Evolutionary conservation across 1,140 invertebrate genomes (phyloP).

Genomic region (Kradibia gibbosae): DNA sequence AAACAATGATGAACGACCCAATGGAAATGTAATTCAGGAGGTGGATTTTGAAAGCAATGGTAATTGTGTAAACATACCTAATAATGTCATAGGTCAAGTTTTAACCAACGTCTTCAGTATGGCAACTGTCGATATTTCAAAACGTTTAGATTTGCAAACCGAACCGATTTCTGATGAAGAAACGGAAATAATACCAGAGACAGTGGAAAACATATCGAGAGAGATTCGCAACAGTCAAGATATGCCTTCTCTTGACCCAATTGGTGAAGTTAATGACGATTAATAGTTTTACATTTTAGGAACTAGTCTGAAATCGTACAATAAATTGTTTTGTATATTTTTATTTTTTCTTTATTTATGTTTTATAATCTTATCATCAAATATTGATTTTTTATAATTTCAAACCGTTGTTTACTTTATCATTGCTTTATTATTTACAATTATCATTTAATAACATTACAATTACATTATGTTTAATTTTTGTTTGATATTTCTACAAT

Average conservation of each 20-base stretch:
- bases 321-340: conserved; percentile 13
- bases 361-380: background rate
- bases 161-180: conserved; percentile 50
- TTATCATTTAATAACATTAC: background rate
- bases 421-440: background rate
- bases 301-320: conserved; percentile 35
- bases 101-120: conserved; percentile 25
- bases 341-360: conserved; percentile 16
- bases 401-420: background rate
- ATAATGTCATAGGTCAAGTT: conserved; percentile 39
- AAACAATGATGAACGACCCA: conserved; percentile 53
- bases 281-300: conserved; percentile 36
- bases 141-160: conserved; percentile 41
- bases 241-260: conserved; percentile 57
- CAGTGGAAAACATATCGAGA: conserved; percentile 55
- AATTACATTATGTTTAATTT: background rate
- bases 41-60: conserved; percentile 43
- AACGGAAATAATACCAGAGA: conserved; percentile 39
- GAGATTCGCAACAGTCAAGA: conserved; percentile 59
- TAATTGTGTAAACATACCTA: conserved; percentile 49
- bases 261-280: conserved; percentile 30
- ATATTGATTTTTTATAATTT: background rate
- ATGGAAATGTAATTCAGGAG: conserved; percentile 26
- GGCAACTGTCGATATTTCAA: background rate
- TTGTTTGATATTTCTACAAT: conserved; percentile 1